Evolutionary conservation across 2,797 vertebrate species (phyloP), one percentile per base, ranked within the genome.

Genomic region (Bryconaethiops microstoma): DNA sequence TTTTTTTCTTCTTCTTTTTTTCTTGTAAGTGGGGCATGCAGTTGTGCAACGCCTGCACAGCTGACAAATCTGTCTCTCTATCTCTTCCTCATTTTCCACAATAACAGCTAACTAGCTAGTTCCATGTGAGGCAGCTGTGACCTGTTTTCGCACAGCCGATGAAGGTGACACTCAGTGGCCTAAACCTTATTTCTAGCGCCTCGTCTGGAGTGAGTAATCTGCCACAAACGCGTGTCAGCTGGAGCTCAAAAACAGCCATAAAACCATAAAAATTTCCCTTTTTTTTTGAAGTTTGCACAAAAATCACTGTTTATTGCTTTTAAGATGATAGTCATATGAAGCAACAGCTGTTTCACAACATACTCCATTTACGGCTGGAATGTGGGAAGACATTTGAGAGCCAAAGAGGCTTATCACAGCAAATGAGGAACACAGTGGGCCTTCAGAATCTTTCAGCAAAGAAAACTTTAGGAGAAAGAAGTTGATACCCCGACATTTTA

Each of bases 41-140:
- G 88, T 94, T 94, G 93, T 89, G 92, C 91, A 95, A 95, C 90
- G 92, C 87, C 90, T 92, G 90, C 88, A 94, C 90, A 93, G 92
- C 93, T 94, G 93, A 88, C 89, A 90, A 89, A 91, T 88, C 88
- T 84, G 92, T 93, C 88, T 52, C 89, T 88, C 89, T 88, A 87
- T 91, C 80, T 88, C 88, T 80, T 82, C 74, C 70, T 62, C 57
- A 86, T 87, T 90, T 87, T 84, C 80, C 81, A 78, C 54, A 82
- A 83, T 76, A 87, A 75, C 75, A 59, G 80, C 86, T 87, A 91
- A 91, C 90, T 87, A 89, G 89, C 83, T 17, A 62, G 50, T 83
- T 84, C 42, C 42, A 39, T 82, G 74, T 77, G 71, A 68, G 17
- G 65, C 74, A 82, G 62, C 67, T 78, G 71, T 76, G 81, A 74